These are phyloP conservation scores for Temnothorax ravouxi DNA, from an alignment of 2,888 invertebrate genomes.

Conservation along the genomic window DNA sequence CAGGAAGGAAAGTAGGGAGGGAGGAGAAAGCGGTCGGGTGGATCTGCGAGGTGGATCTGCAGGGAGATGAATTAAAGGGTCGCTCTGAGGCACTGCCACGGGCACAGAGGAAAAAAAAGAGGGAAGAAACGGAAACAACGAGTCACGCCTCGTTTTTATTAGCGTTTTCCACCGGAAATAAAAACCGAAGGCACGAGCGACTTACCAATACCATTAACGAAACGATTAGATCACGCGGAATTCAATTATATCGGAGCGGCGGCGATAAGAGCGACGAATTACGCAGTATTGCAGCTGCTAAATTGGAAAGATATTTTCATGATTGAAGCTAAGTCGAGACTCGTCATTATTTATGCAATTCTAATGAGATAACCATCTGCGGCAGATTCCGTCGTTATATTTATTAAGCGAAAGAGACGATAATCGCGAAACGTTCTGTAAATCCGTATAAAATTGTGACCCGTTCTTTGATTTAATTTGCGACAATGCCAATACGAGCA, in stretches of 20 bases:
- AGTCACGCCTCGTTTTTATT: slow-evolving; percentile 60
- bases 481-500: not conserved
- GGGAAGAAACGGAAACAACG: slow-evolving; percentile 20
- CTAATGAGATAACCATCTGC: not conserved
- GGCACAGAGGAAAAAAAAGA: slow-evolving; percentile 1
- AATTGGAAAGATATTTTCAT: slow-evolving; percentile 40
- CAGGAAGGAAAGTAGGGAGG: not conserved
- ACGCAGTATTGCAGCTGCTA: slow-evolving; percentile 1
- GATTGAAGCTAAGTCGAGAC: not conserved
- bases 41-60: slow-evolving; percentile 42
- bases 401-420: not conserved
- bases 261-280: slow-evolving; percentile 32
- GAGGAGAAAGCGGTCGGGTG: slow-evolving; percentile 14
- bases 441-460: not conserved
- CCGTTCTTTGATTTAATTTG: not conserved
- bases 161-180: slow-evolving; percentile 60
- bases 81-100: slow-evolving; percentile 23
- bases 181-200: slow-evolving; percentile 52
- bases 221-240: slow-evolving; percentile 43
- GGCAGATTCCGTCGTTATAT: not conserved
- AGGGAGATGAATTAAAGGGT: slow-evolving; percentile 57
- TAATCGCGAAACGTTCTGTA: not conserved
- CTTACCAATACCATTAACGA: slow-evolving; percentile 44
- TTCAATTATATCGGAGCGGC: slow-evolving; percentile 45
- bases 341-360: slow-evolving; percentile 8